Evolutionary conservation across 2,888 invertebrate genomes (phyloP).

Genomic region (Lathronympha strigana): DNA sequence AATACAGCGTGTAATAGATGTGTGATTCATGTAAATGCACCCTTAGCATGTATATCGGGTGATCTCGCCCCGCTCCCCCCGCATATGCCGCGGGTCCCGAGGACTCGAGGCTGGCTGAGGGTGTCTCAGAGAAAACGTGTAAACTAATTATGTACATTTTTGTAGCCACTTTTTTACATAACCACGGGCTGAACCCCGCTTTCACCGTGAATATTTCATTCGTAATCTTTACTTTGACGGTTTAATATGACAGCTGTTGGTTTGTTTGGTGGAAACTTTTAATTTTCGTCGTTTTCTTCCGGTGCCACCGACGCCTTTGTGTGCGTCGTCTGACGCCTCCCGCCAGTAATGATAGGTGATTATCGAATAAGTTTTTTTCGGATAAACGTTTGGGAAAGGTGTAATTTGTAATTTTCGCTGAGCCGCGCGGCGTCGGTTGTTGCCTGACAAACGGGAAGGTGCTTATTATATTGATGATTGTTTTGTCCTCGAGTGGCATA

Average conservation of each 20-base stretch:
- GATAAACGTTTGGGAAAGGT: slow-evolving; percentile 73
- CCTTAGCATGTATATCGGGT: slow-evolving; percentile 78
- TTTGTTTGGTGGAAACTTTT: slow-evolving; percentile 82
- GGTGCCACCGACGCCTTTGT: slow-evolving; percentile 68
- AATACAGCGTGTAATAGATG: slow-evolving; percentile 75
- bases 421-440: slow-evolving; percentile 57
- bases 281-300: slow-evolving; percentile 79
- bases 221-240: slow-evolving; percentile 82
- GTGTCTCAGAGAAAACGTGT: slow-evolving; percentile 78
- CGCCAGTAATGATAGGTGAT: slow-evolving; percentile 77
- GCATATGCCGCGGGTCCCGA: slow-evolving; percentile 63
- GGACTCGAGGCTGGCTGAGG: slow-evolving; percentile 52
- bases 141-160: slow-evolving; percentile 85
- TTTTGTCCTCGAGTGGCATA: slow-evolving; percentile 55
- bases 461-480: slow-evolving; percentile 73
- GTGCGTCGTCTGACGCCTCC: slow-evolving; percentile 71
- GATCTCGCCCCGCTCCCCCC: slow-evolving; percentile 60
- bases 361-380: slow-evolving; percentile 72
- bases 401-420: slow-evolving; percentile 75
- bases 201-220: slow-evolving; percentile 85
- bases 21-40: slow-evolving; percentile 82
- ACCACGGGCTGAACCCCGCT: slow-evolving; percentile 80
- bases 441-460: slow-evolving; percentile 60
- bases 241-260: slow-evolving; percentile 83
- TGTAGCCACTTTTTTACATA: slow-evolving; percentile 84